Percentiles rank a stretch among this genome's conserved stretches.
These are phyloP conservation scores for Macrocentrus cingulum DNA, from an alignment of 1,140 invertebrate species.

Conservation along the genomic window DNA sequence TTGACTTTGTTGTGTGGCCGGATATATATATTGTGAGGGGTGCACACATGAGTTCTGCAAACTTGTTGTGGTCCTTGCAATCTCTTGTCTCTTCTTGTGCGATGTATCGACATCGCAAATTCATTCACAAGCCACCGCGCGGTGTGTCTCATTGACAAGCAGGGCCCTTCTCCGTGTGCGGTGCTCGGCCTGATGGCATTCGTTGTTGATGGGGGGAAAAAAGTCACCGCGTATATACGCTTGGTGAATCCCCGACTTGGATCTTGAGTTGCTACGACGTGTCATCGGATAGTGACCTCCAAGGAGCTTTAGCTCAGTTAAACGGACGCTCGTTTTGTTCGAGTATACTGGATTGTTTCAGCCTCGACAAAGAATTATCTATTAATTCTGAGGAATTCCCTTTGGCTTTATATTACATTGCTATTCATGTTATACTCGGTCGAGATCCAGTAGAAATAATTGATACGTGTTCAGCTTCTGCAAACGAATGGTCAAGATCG, in stretches of 20 bases:
- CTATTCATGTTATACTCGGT: too few species aligned
- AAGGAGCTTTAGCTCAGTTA: not conserved
- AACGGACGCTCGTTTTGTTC: not conserved
- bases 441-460: not conserved
- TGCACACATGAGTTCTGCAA: too few species aligned
- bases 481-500: not conserved
- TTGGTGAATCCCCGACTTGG: conserved; percentile 2
- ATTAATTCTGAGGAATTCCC: too few species aligned
- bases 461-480: not conserved
- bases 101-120: conserved; percentile 24
- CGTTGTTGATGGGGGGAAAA: conserved; percentile 18
- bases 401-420: too few species aligned
- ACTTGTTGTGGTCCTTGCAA: not conserved
- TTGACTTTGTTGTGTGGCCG: too few species aligned
- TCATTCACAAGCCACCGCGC: conserved; percentile 22
- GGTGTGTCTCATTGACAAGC: conserved; percentile 22
- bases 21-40: too few species aligned
- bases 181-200: not conserved
- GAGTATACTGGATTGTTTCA: not conserved
- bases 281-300: conserved; percentile 12
- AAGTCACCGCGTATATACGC: conserved; percentile 7
- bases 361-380: not conserved
- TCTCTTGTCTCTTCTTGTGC: not conserved
- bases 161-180: conserved; percentile 8
- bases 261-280: conserved; percentile 21